Evolutionary conservation across 2,113 vertebrate genomes (phyloP).

Genomic region (Ceyx margarethae): DNA sequence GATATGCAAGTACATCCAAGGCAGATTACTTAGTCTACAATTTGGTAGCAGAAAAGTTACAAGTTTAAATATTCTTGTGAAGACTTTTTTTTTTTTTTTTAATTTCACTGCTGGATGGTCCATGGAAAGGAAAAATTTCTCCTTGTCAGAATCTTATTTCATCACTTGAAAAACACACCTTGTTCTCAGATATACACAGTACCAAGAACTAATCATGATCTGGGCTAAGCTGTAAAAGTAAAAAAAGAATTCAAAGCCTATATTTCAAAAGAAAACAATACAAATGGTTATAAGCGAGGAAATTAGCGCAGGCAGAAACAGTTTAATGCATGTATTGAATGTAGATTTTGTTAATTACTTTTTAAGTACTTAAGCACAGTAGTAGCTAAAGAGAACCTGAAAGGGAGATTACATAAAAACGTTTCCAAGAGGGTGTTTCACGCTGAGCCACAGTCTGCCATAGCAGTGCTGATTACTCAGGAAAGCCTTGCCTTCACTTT

Average conservation of each 20-base stretch:
- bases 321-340: background rate
- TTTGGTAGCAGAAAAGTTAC: background rate
- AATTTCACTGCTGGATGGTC: background rate
- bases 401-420: slow-evolving; percentile 2
- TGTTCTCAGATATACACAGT: background rate
- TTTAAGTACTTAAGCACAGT: slow-evolving; percentile 54
- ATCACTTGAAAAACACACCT: background rate
- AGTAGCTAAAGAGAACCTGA: slow-evolving; percentile 16
- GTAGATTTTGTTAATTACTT: slow-evolving; percentile 42
- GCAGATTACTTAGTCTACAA: background rate
- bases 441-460: background rate
- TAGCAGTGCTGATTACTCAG: background rate
- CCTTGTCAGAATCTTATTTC: background rate
- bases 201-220: background rate
- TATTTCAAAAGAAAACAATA: slow-evolving; percentile 7
- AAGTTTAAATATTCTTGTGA: background rate
- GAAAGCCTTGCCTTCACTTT: background rate
- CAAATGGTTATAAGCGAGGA: background rate
- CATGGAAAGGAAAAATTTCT: background rate
- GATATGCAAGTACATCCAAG: background rate
- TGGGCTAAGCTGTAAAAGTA: background rate
- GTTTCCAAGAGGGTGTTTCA: slow-evolving; percentile 14
- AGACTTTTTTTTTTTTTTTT: background rate
- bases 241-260: background rate
- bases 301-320: background rate